Base-by-base conservation (phyloP, 92 coral and sea anemone species). In the Virgularia gustaviana region DNA sequence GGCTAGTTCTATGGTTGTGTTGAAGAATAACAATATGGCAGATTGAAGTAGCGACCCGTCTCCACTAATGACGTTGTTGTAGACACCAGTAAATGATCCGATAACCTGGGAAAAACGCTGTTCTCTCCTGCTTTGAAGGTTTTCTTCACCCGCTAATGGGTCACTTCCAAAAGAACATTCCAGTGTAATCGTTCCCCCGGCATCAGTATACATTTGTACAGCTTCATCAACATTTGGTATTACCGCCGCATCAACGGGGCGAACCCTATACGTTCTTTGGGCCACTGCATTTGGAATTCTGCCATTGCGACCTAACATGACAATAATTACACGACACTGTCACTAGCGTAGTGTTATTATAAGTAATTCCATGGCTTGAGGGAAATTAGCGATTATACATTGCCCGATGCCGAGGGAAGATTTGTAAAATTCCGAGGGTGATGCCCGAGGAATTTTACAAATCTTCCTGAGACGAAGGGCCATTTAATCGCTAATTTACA, bases 161-260 rank as follows among this genome's bases (percentile, higher is more conserved):
- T 81, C 76, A 3, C 33, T 57, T 44, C 77, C 84, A 79, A 83
- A 83, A 0, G 60, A 11, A 49, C 70, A 37, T 19, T 63, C 76
- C 65, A 71, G 39, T 35, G 71, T 76, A 16, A 81, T 36, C 9
- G 32, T 57, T 33, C 86, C 82, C 25, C 86, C 87, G 12, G 80
- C 76, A 20, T 56, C 72, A 13, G 75, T 78, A 66, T 73, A 79
- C 84, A 79, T 55, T 9, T 65, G 64, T 28, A 63, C 47, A 18
- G 88, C 88, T 58, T 84, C 85, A 9, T 79, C 84, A 23, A 74
- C 45, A 29, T 67, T 73, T 9, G 88, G 85, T 37, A 84, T 54
- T 52, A 44, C 6, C 29, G 59, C 28, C 6, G 68, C 60, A 31
- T 35, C 55, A n/a, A 79, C 42, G 20, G 68, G 80, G 15, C 61